These are phyloP conservation scores for Solenodon paradoxus DNA, from an alignment of 2,113 vertebrate species.

Conservation along the genomic window DNA sequence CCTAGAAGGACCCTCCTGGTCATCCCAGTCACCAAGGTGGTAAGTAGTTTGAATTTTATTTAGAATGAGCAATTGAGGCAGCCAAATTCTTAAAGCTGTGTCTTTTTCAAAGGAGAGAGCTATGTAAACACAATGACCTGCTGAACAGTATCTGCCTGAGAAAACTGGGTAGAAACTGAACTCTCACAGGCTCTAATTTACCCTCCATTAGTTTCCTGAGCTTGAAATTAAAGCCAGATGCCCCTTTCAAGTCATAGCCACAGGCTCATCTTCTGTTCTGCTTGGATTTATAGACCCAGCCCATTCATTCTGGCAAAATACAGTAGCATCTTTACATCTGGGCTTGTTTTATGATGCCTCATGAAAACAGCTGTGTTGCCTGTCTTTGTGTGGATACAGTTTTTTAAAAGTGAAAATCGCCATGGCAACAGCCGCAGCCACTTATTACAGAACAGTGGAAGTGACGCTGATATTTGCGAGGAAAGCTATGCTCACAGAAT, in stretches of 20 bases:
- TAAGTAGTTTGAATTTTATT: not conserved
- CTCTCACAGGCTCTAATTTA: conserved; percentile 34
- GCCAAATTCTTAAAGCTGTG: not conserved
- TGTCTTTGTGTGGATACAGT: conserved; percentile 75
- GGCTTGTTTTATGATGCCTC: conserved; percentile 72
- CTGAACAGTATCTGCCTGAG: not conserved
- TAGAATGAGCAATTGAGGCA: not conserved
- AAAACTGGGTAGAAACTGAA: not conserved
- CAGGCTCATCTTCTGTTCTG: not conserved
- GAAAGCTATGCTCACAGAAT: conserved; percentile 67
- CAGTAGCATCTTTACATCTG: conserved; percentile 69
- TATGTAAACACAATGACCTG: not conserved
- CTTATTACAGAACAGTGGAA: conserved; percentile 79
- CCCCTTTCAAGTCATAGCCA: not conserved
- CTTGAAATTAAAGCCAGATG: conserved; percentile 48
- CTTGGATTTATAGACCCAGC: not conserved
- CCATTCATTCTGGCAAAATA: conserved; percentile 35
- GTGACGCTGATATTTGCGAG: conserved; percentile 79
- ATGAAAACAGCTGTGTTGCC: conserved; percentile 78
- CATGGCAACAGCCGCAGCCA: conserved; percentile 82
- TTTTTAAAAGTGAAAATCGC: conserved; percentile 79
- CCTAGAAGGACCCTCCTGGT: not conserved
- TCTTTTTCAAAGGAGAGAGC: not conserved
- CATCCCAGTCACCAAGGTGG: not conserved
- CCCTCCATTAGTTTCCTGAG: conserved; percentile 11